These are phyloP conservation scores for Coptodon rendalli DNA, from an alignment of 2,113 vertebrate species.

Conservation along the genomic window DNA sequence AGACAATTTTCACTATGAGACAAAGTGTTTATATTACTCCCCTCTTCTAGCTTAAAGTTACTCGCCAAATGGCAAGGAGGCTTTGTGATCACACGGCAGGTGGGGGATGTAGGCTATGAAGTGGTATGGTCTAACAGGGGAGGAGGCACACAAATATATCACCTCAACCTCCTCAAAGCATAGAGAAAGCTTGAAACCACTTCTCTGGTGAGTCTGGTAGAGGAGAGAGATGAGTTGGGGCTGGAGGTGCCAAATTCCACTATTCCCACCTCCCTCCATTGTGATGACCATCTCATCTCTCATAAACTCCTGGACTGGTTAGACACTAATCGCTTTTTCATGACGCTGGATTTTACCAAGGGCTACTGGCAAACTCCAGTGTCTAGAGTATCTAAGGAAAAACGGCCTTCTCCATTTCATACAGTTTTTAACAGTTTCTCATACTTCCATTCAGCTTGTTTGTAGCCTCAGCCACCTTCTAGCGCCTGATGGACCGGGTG, in stretches of 20 bases:
- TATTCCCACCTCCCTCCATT: neutral
- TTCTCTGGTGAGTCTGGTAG: neutral
- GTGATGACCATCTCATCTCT: neutral
- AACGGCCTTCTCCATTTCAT: neutral
- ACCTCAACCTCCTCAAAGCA: neutral
- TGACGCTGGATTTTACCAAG: neutral
- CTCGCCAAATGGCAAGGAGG: neutral
- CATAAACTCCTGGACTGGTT: neutral
- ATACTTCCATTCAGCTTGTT: neutral
- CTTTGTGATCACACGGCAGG: neutral
- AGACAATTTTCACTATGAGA: neutral
- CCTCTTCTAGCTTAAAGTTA: neutral
- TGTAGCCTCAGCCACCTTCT: neutral
- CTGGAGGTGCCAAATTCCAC: neutral
- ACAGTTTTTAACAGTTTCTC: neutral
- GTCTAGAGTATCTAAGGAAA: neutral
- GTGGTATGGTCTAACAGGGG: neutral
- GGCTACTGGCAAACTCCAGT: neutral
- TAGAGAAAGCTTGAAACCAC: neutral
- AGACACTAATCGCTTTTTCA: neutral
- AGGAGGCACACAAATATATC: neutral
- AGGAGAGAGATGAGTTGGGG: neutral
- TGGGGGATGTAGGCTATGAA: neutral
- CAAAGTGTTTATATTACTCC: neutral
- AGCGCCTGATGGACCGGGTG: neutral